phyloP scores from a whole-genome alignment of 2,797 vertebrate species.

The Pogoniulus pusillus region DNA sequence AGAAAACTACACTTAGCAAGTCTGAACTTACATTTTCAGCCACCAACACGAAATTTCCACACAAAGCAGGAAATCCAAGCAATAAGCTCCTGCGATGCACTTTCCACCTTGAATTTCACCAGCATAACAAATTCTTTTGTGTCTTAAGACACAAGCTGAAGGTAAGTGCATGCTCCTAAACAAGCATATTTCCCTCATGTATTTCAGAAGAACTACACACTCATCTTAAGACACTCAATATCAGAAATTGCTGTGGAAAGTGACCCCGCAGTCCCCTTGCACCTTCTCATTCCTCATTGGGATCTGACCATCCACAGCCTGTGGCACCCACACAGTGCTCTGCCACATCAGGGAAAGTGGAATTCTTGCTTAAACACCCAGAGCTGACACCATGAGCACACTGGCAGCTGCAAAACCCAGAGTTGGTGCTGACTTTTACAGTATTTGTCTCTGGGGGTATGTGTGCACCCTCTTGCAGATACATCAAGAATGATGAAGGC shows the following conservation, averaged over 20 bases:
- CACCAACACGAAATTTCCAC: not conserved
- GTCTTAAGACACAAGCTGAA: not conserved
- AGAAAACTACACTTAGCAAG: not conserved
- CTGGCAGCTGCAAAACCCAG: not conserved
- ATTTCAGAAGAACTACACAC: not conserved
- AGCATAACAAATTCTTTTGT: not conserved
- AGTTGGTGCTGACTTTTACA: not conserved
- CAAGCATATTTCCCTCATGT: not conserved
- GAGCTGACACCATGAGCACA: not conserved
- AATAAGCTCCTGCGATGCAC: not conserved
- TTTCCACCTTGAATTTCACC: not conserved
- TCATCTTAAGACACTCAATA: not conserved
- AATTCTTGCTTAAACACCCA: not conserved
- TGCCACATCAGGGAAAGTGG: not conserved
- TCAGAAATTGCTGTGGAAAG: not conserved
- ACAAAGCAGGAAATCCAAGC: not conserved
- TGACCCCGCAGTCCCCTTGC: not conserved
- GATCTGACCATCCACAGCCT: not conserved
- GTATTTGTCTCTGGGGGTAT: not conserved
- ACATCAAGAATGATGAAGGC: not conserved
- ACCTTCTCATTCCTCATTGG: not conserved
- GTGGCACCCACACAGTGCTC: not conserved
- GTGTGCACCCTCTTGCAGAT: not conserved
- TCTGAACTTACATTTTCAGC: not conserved
- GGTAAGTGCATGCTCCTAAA: not conserved